Conservation (phyloP, 1,140 invertebrate genomes). For the Episyrphus balteatus region DNA sequence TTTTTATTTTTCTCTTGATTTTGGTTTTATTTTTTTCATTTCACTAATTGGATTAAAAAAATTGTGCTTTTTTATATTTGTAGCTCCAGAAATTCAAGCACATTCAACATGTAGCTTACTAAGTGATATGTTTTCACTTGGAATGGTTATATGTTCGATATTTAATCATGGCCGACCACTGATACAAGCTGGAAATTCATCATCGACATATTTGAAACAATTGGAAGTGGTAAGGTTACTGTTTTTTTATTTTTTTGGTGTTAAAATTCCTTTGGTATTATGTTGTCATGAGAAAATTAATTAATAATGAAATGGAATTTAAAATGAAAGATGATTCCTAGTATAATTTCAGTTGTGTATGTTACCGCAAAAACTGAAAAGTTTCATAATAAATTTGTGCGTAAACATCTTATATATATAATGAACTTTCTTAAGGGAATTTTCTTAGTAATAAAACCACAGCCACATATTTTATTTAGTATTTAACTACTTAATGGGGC, state of each 20-base stretch:
- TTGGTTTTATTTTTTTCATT: neutral
- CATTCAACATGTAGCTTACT: constrained; percentile 69
- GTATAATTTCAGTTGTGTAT: too few species aligned
- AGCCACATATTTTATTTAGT: too few species aligned
- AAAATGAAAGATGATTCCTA: too few species aligned
- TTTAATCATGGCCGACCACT: constrained; percentile 81
- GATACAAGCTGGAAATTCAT: constrained; percentile 80
- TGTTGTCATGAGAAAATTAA: too few species aligned
- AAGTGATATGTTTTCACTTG: constrained; percentile 92
- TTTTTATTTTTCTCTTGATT: neutral
- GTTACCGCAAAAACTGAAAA: too few species aligned
- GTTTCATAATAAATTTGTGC: too few species aligned
- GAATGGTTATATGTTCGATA: constrained; percentile 82
- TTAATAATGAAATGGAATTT: too few species aligned
- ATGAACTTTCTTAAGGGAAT: too few species aligned
- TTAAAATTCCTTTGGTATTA: too few species aligned
- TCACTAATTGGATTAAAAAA: neutral
- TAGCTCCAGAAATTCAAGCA: constrained; percentile 82
- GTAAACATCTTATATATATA: too few species aligned
- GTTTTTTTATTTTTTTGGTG: neutral
- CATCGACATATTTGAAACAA: constrained; percentile 78
- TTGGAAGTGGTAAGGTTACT: constrained; percentile 68
- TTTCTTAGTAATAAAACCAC: too few species aligned
- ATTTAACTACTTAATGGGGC: too few species aligned
- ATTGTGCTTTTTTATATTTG: constrained; percentile 18